Conservation (phyloP, 2,797 vertebrate species). For the Premnoplex brunnescens region DNA sequence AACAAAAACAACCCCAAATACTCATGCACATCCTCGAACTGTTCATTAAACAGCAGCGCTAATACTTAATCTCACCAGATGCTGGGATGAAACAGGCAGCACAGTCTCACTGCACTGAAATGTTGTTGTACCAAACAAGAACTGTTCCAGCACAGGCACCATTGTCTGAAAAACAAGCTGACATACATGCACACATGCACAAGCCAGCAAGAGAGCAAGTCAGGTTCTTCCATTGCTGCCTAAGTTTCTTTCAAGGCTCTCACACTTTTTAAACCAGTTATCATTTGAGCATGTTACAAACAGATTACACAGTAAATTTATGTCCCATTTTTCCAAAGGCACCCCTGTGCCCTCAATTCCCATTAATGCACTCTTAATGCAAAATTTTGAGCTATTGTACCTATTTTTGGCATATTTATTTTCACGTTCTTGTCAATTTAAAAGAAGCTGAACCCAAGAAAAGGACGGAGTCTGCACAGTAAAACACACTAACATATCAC, state of each 20-base stretch:
- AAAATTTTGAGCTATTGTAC: neutral
- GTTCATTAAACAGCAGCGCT: conserved; percentile 30
- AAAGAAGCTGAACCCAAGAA: neutral
- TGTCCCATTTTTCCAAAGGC: neutral
- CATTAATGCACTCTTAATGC: neutral
- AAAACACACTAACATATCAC: neutral
- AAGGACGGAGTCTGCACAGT: neutral
- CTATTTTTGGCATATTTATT: neutral
- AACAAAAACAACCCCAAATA: conserved; percentile 38
- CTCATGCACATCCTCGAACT: conserved; percentile 12
- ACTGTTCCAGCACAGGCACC: neutral
- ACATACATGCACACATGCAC: fast-evolving
- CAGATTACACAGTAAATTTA: neutral
- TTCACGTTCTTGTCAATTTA: neutral
- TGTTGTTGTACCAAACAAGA: neutral
- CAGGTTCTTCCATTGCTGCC: fast-evolving
- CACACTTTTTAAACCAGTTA: neutral
- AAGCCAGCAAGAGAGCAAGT: neutral
- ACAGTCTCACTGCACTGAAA: neutral
- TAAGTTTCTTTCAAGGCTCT: neutral
- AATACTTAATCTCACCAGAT: conserved; percentile 44
- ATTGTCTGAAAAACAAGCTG: neutral
- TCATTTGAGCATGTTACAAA: neutral
- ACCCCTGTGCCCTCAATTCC: neutral
- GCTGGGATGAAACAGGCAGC: neutral